phyloP scores from a whole-genome alignment of 2,888 invertebrate species.

The Odontocerum albicorne region DNA sequence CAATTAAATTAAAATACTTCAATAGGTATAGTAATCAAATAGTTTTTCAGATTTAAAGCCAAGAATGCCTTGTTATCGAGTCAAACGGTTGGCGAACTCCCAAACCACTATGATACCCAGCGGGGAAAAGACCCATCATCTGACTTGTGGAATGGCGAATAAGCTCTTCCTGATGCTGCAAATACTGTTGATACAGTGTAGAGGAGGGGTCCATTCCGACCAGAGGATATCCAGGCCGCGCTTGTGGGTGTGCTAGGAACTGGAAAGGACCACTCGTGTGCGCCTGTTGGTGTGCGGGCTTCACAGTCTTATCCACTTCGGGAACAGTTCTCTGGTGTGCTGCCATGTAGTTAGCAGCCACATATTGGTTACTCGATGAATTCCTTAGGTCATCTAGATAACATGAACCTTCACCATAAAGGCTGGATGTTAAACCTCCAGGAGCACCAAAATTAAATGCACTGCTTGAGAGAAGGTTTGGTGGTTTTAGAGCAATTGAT shows the following conservation, averaged over 20 bases:
- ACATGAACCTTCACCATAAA: conserved; percentile 65
- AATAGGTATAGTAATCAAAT: too few relatives aligned
- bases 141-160: conserved; percentile 61
- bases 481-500: conserved; percentile 59
- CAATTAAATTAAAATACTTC: too few relatives aligned
- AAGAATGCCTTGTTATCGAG: conserved; percentile 65
- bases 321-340: conserved; percentile 50
- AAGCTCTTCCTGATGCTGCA: conserved; percentile 63
- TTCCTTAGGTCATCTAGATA: conserved; percentile 71
- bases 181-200: conserved; percentile 73
- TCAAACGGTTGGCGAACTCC: conserved; percentile 2
- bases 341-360: conserved; percentile 56
- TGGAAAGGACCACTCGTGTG: conserved; percentile 55
- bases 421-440: conserved; percentile 48
- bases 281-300: conserved; percentile 54
- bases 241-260: conserved; percentile 62
- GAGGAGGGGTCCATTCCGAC: conserved; percentile 64
- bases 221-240: conserved; percentile 63
- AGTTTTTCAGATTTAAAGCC: too few relatives aligned
- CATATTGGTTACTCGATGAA: conserved; percentile 64
- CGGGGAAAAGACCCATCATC: conserved; percentile 66
- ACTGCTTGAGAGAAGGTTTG: conserved; percentile 76
- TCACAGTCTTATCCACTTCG: conserved; percentile 50
- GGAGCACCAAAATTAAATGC: conserved; percentile 83
- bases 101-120: conserved; percentile 52